Conservation (phyloP, 2,113 vertebrate species). For the human (Homo sapiens) region DNA sequence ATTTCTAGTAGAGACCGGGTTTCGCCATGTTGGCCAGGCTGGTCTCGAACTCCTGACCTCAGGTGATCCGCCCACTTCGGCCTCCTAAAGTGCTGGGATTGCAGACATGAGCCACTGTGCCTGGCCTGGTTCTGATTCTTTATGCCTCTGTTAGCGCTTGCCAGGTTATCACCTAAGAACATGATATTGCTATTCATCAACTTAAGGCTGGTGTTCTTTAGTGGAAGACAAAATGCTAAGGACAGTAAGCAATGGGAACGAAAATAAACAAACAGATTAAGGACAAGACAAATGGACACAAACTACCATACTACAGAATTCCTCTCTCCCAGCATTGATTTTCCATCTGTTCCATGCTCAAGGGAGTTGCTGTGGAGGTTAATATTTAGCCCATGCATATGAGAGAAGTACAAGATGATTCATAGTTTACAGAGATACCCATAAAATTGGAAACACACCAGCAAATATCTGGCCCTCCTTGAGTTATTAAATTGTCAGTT, state of each 20-base stretch:
- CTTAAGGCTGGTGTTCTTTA: background rate
- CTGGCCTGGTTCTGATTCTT: background rate
- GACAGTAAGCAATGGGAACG: background rate
- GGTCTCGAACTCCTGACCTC: background rate
- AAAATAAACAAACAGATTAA: background rate
- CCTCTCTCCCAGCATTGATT: background rate
- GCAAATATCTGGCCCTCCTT: background rate
- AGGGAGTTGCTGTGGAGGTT: background rate
- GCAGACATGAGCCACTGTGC: background rate
- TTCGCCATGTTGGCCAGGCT: background rate
- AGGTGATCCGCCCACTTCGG: background rate
- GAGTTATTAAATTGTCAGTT: background rate
- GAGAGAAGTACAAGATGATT: background rate
- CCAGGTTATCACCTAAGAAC: background rate
- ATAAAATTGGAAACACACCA: background rate
- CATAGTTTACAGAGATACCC: constrained; percentile 5
- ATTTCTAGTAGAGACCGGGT: background rate
- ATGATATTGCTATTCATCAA: background rate
- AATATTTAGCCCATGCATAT: background rate
- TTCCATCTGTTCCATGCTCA: background rate
- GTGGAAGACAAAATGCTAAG: background rate
- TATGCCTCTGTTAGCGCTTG: background rate
- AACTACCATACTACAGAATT: background rate
- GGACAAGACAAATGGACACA: background rate
- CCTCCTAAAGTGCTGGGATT: background rate